These are phyloP conservation scores for Craterocephalus amniculus DNA, from an alignment of 2,797 vertebrate species.

Conservation along the genomic window DNA sequence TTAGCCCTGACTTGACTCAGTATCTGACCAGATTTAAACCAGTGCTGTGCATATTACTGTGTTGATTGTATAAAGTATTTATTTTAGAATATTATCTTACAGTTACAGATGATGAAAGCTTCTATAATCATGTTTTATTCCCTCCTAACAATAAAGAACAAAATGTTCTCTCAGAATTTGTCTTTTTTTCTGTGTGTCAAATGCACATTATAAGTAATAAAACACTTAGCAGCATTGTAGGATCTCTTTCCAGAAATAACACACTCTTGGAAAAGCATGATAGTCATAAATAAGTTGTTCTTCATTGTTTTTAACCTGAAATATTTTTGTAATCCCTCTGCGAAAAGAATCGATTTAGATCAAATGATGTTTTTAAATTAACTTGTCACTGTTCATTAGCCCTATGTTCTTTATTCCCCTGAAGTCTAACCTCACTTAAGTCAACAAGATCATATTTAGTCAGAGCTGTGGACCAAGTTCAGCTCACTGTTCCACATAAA, in stretches of 20 bases:
- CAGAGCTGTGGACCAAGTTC: slow-evolving; percentile 2
- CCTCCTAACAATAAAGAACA: slow-evolving; percentile 49
- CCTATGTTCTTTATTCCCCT: slow-evolving; percentile 16
- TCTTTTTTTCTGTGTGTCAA: neutral
- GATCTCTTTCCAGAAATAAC: slow-evolving; percentile 15
- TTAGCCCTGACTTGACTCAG: slow-evolving; percentile 28
- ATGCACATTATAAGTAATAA: slow-evolving; percentile 27
- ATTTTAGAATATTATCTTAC: neutral
- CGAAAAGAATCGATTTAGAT: neutral
- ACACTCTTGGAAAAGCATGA: slow-evolving; percentile 6
- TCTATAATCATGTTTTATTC: neutral
- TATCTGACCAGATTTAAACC: slow-evolving; percentile 11
- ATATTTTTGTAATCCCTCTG: neutral
- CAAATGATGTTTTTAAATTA: slow-evolving; percentile 20
- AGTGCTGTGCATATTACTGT: slow-evolving; percentile 2
- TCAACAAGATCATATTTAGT: slow-evolving; percentile 22
- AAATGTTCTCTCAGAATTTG: slow-evolving; percentile 26
- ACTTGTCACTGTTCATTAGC: neutral
- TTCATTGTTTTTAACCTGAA: slow-evolving; percentile 3
- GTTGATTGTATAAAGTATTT: neutral
- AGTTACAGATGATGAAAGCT: neutral
- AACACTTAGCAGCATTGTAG: slow-evolving; percentile 10
- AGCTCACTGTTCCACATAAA: slow-evolving; percentile 13
- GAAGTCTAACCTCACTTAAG: neutral
- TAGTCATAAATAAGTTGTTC: slow-evolving; percentile 10